Base-by-base conservation (phyloP, 2,113 vertebrate genomes). In the Tenebrosternarchus preto region DNA sequence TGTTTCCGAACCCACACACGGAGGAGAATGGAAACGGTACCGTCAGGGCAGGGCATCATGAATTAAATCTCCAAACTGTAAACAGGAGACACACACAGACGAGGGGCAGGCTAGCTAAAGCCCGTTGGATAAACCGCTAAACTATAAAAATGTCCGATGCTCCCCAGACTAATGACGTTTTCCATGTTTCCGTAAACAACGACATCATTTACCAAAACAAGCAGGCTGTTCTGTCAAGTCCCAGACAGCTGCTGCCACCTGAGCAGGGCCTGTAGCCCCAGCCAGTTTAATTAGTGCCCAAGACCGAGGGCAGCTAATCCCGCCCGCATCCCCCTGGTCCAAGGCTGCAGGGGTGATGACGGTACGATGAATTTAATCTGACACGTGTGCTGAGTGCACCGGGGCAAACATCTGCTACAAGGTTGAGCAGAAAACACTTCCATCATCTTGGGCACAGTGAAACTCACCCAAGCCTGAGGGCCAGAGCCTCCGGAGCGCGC, bases 321-420 rank as follows among this genome's bases (percentile, higher is more conserved):
- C 83, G 84, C 74, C 73, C 83, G 88, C 82, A 72, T 88, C 82
- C 79, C 86, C 27, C 78, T n/a, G 76, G 88, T 79, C 84, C 86
- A 80, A 63, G 19, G 74, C 86, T 80, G 81, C 73, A 72, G 84
- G 88, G 86, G 71, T 57, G 78, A 88, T 72, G 88, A 85, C 86
- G 85, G 77, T 85, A 83, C 76, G 77, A 85, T 82, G 86, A 87
- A 91, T 92, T 88, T 86, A 69, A 86, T 83, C 85, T 88, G 86
- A 92, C 86, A 43, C 90, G 83, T 88, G 87, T 87, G 84, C 88
- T 87, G 85, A 92, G 90, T 81, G 89, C 84, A 90, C 71, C 67
- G 53, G 84, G 91, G 89, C 86, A 91, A 92, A 94, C 91, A 93
- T 91, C 92, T 93, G 94, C 92, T 88, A 82, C 80, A 82, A 89